Conservation (phyloP, 2,797 vertebrate species). For the Anas capensis region DNA sequence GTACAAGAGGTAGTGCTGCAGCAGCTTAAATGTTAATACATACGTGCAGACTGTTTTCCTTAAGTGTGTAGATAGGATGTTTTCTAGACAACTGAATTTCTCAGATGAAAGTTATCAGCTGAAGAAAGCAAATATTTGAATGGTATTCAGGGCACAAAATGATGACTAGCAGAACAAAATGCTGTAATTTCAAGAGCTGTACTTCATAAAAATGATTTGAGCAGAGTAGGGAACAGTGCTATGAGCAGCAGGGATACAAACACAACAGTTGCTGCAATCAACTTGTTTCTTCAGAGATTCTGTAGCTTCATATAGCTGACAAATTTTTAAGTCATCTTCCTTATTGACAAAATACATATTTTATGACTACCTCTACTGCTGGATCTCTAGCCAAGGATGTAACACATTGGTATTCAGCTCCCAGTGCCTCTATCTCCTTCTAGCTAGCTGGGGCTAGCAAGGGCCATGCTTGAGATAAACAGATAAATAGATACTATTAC, state of each 20-base stretch:
- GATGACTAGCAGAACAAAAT: slow-evolving; percentile 22
- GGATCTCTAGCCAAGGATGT: neutral
- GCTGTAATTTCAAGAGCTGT: slow-evolving; percentile 28
- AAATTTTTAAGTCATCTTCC: neutral
- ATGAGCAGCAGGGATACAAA: neutral
- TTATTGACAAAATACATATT: neutral
- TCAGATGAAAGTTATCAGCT: neutral
- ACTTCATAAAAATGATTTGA: slow-evolving; percentile 25
- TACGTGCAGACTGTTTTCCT: slow-evolving; percentile 33
- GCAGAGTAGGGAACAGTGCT: neutral
- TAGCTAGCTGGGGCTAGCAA: neutral
- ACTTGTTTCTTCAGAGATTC: neutral
- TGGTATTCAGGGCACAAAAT: neutral
- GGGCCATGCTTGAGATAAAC: neutral
- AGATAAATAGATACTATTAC: neutral
- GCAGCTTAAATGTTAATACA: neutral
- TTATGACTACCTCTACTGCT: neutral
- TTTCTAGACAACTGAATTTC: slow-evolving; percentile 41
- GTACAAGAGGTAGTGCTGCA: neutral
- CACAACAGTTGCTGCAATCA: slow-evolving; percentile 12
- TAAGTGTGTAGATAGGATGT: slow-evolving; percentile 23
- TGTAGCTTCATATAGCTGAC: neutral
- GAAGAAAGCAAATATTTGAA: slow-evolving; percentile 51
- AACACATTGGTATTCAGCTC: neutral
- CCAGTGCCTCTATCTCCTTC: neutral